Evolutionary conservation across 2,113 vertebrate genomes (phyloP).

Genomic region (Amazona guildingii): DNA sequence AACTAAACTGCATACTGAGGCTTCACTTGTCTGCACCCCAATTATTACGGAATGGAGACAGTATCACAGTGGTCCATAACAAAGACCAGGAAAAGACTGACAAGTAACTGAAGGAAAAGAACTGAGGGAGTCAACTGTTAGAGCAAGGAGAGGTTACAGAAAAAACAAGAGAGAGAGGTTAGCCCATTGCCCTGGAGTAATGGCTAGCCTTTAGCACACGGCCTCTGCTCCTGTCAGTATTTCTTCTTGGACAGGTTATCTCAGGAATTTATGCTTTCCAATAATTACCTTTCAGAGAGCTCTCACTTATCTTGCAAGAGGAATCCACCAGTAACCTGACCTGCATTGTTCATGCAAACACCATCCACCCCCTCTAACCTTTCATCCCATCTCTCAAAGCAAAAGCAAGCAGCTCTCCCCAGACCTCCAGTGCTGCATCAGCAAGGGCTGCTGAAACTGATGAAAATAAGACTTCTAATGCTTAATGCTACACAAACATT

Average conservation of each 20-base stretch:
- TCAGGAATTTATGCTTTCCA: slow-evolving; percentile 78
- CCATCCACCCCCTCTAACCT: slow-evolving; percentile 37
- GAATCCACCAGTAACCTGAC: slow-evolving; percentile 74
- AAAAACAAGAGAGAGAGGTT: neutral
- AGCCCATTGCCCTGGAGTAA: slow-evolving; percentile 35
- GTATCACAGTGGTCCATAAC: neutral
- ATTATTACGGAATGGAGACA: neutral
- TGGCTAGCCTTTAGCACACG: slow-evolving; percentile 43
- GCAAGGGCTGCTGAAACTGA: neutral
- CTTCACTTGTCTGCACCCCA: neutral
- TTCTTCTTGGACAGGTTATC: slow-evolving; percentile 74
- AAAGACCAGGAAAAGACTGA: neutral
- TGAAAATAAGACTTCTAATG: slow-evolving; percentile 33
- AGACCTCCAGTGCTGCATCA: slow-evolving; percentile 17
- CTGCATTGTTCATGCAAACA: slow-evolving; percentile 66
- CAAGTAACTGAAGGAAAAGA: slow-evolving; percentile 1
- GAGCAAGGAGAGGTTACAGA: slow-evolving; percentile 10
- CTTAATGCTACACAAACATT: slow-evolving; percentile 21
- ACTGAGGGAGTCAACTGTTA: neutral
- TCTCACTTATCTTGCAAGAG: slow-evolving; percentile 74
- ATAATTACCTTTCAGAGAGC: slow-evolving; percentile 77
- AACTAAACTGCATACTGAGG: neutral
- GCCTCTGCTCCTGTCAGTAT: slow-evolving; percentile 67
- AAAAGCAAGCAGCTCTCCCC: neutral
- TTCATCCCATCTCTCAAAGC: slow-evolving; percentile 24